Evolutionary conservation across 2,797 vertebrate genomes (phyloP), one percentile per base, ranked within the genome.

Genomic region (Notolabrus celidotus): DNA sequence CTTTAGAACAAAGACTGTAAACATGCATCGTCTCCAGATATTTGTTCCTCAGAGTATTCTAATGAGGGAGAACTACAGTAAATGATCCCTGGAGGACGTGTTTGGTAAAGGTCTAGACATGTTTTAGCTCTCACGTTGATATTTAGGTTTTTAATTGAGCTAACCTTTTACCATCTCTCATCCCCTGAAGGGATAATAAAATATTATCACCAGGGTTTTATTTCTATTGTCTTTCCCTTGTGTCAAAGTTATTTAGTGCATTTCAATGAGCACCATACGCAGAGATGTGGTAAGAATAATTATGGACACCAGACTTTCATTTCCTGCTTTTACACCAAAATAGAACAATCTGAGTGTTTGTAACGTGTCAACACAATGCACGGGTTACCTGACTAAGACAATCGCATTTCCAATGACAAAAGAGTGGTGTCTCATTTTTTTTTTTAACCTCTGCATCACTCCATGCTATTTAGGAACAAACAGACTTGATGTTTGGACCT

Each of bases 101-200:
- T 58, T 75, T 57, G 34, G n/a, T 45, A 63, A 71, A 62, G 67
- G 42, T 70, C 34, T 36, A 17, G n/a, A 63, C 10, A n/a, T 58
- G 31, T 34, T 46, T 14, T 10, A 60, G 42, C 38, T 57, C 16
- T 56, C 25, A 53, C 5, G 2, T 22, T 71, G 45, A 71, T 79
- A 74, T 72, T 74, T 61, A 27, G 36, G 29, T 58, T 50, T 69
- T 72, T 80, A 58, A 72, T 60, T 67, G 60, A 70, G 49, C 29
- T 69, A 66, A 81, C 64, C 60, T 72, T 75, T 78, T 51, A 50
- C 9, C 42, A 31, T 73, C 8, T 57, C 45, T 58, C 61, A 61
- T 54, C 55, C 36, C 51, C 59, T 19, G 43, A 49, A 57, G 25
- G 8, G 41, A 29, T 51, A 42, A 51, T 31, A 10, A 2, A 36